Base-by-base conservation (phyloP, 2,797 vertebrate species). In the Mus spretus region DNA sequence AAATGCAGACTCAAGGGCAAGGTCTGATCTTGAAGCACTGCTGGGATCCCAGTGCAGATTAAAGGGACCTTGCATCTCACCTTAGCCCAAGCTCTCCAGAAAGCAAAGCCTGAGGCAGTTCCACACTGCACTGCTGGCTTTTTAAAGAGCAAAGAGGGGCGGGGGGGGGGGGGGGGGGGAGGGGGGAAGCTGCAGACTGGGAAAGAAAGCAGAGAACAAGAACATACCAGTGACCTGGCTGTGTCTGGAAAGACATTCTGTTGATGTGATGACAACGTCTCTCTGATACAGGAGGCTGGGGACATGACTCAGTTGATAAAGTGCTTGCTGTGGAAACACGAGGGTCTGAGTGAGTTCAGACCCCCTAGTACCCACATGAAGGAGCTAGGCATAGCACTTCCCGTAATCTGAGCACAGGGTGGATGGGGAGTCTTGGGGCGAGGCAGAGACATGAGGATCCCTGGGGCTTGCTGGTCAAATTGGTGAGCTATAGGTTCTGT, bases 11-110 rank as follows among this genome's bases (percentile, higher is more conserved):
- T 34, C 3, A 83, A 37, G n/a, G n/a, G 8, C 67, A 4, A 72
- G 50, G n/a, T 28, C 15, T 10, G 10, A 53, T 50, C 5, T 0
- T 0, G 0, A 24, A 7, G 15, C 9, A 19, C 47, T 1, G 14
- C 37, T 15, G n/a, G 7, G 63, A n/a, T 77, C 55, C 67, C 50
- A 40, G 20, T 11, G 20, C 85, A 44, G 40, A 90, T 24, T 1
- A 34, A 61, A 90, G 81, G 70, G 61, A 13, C 34, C 34, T 37
- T 20, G 85, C 2, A 2, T 53, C 93, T 82, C 19, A 31, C 40
- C 20, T 88, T 40, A 44, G 82, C 67, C 5, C 14, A 22, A 50
- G 79, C 17, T 59, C 37, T 12, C 86, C 81, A 8, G 50, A 79
- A 50, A 89, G 89, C 67, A 80, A 79, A 44, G 72, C 55, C 84